phyloP scores from a whole-genome alignment of 1,140 invertebrate species.

The Rhyzopertha dominica region DNA sequence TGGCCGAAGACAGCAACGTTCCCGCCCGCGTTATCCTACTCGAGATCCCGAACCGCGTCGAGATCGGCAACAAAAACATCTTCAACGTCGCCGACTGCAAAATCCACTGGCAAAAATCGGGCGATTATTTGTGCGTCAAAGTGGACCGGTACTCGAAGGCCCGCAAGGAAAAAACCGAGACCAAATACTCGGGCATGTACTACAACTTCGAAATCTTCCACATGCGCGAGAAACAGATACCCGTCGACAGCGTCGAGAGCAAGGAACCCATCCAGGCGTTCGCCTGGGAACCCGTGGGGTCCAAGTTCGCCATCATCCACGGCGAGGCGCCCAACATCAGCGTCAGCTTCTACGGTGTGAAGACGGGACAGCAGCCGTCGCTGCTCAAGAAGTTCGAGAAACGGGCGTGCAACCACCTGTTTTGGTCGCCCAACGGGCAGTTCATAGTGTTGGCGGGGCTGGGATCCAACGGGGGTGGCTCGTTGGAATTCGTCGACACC shows the following conservation, averaged over 20 bases:
- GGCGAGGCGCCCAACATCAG: constrained; percentile 84
- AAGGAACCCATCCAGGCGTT: constrained; percentile 92
- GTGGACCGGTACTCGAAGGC: constrained; percentile 95
- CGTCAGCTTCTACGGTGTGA: constrained; percentile 92
- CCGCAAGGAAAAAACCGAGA: constrained; percentile 83
- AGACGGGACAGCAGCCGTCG: constrained; percentile 78
- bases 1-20: constrained; percentile 93
- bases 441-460: constrained; percentile 87
- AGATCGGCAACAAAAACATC: constrained; percentile 93
- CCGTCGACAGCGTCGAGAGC: constrained; percentile 95
- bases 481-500: constrained; percentile 93
- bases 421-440: constrained; percentile 95
- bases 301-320: constrained; percentile 94
- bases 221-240: constrained; percentile 96
- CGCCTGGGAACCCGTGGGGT: constrained; percentile 96
- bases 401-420: constrained; percentile 87
- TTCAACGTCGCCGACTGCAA: constrained; percentile 98
- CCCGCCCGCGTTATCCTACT: constrained; percentile 79
- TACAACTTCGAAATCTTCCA: constrained; percentile 99
- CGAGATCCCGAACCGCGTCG: constrained; percentile 81
- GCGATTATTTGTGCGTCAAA: constrained; percentile 96
- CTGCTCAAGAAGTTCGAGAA: constrained; percentile 88
- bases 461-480: constrained; percentile 78
- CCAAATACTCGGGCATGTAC: constrained; percentile 95
- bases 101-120: constrained; percentile 98